Conservation (phyloP, 2,113 vertebrate genomes). For the Geococcyx californianus region DNA sequence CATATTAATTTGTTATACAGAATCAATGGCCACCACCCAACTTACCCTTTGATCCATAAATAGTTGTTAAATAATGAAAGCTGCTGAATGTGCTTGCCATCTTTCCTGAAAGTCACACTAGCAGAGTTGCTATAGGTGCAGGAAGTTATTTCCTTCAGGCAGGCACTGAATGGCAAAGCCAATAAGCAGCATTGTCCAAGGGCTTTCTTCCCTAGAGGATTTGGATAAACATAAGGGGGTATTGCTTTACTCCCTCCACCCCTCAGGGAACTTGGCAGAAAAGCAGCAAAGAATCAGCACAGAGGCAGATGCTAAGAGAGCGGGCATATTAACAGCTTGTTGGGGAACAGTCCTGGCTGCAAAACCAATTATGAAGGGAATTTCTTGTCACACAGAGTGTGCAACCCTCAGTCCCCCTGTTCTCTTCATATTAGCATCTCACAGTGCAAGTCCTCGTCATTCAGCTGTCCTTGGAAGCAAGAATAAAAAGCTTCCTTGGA, state of each 20-base stretch:
- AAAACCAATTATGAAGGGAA: not conserved
- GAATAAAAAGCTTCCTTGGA: not conserved
- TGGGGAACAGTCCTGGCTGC: not conserved
- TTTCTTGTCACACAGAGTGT: not conserved
- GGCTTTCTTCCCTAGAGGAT: not conserved
- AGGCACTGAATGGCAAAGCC: not conserved
- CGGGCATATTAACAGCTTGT: not conserved
- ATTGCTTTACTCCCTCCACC: not conserved
- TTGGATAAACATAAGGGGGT: accelerated
- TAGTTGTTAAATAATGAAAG: not conserved
- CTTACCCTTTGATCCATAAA: not conserved
- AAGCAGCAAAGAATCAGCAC: not conserved
- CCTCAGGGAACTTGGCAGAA: not conserved
- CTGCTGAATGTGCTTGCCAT: not conserved
- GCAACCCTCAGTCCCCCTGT: not conserved
- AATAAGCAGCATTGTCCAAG: not conserved
- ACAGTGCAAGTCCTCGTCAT: not conserved
- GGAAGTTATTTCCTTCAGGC: not conserved
- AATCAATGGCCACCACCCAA: not conserved
- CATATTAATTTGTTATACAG: not conserved
- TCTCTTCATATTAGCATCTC: not conserved
- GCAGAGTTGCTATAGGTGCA: not conserved
- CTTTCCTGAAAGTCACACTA: not conserved
- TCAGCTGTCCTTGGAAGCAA: not conserved
- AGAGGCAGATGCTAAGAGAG: not conserved